These are phyloP conservation scores for Sphenodon punctatus DNA, from an alignment of 2,797 vertebrate species.

Conservation along the genomic window DNA sequence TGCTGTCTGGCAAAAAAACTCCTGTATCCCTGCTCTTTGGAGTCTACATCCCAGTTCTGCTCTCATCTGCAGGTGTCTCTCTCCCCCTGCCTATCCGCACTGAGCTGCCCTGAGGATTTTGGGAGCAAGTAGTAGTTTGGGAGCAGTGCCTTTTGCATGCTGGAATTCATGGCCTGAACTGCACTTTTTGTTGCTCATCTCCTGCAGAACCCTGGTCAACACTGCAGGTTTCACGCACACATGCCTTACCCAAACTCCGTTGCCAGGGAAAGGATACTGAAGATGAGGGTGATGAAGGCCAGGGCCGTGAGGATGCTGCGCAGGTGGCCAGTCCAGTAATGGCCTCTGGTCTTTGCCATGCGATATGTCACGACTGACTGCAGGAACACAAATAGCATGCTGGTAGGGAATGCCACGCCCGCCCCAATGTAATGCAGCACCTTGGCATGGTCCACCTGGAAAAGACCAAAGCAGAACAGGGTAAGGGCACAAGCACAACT, in stretches of 20 bases:
- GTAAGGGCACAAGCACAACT: not conserved
- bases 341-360: slow-evolving; percentile 84
- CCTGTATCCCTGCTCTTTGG: not conserved
- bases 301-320: slow-evolving; percentile 80
- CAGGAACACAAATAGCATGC: slow-evolving; percentile 86
- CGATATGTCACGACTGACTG: slow-evolving; percentile 88
- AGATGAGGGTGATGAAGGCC: slow-evolving; percentile 83
- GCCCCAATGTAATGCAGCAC: slow-evolving; percentile 89
- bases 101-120: not conserved
- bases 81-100: not conserved
- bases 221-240: too few species aligned
- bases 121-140: too few species aligned
- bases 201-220: too few species aligned
- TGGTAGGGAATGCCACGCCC: slow-evolving; percentile 87
- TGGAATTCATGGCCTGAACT: too few species aligned
- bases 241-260: not conserved
- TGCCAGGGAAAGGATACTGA: slow-evolving; percentile 84
- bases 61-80: accelerated
- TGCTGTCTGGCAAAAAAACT: too few species aligned
- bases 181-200: too few species aligned
- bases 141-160: too few species aligned
- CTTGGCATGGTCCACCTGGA: slow-evolving; percentile 88
- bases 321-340: slow-evolving; percentile 82
- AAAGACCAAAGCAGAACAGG: not conserved
- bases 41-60: not conserved